Base-by-base conservation (phyloP, 1,140 invertebrate species). In the Tetranychus urticae region DNA sequence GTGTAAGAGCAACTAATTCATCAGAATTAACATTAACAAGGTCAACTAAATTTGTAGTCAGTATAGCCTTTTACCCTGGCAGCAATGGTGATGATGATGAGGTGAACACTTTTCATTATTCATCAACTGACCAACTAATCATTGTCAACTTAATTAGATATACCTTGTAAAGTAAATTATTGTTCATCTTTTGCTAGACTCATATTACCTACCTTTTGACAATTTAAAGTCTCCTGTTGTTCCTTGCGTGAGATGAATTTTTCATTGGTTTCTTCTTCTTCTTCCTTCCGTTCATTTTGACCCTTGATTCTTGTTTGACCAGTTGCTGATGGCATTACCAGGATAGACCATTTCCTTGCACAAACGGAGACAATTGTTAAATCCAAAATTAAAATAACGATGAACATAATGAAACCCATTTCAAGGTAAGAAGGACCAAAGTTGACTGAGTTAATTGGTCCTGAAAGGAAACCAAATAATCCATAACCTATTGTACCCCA, bases 401-500 rank as follows among this genome's bases (percentile, higher is more conserved):
- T 62, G 35, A 63, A 63, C 59, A 63, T 63, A 8, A 63, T 34
- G 5, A 63, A 31, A 57, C 62, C 62, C 5, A 58, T 52, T 35
- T 61, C 3, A 12, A 61, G 56, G 47, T 61, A 61, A 33, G 60
- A 55, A 2, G 37, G 33, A 42, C 52, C 6, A 33, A 52, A 33
- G 31, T 52, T 33, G 23, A 52, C 23, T 14, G 14, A 31, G 23
- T 45, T 35, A 7, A 63, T 50, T 3, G 54, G 34, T 10, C 62
- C 62, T 14, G 59, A 7, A 10, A 63, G 8, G 12, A 60, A 34
- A 10, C 64, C 64, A n/a, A 66, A 61, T 2, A 65, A 42, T 34
- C 67, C 67, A 62, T 61, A 68, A 14, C 67, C 67, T 34, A 68
- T 42, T 7, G 66, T 64, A 13, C 67, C 67, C 79, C 82, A 91